Base-by-base conservation (phyloP, 37 sponge, comb jelly and placozoan species). In the Lycopodina hypogea region DNA sequence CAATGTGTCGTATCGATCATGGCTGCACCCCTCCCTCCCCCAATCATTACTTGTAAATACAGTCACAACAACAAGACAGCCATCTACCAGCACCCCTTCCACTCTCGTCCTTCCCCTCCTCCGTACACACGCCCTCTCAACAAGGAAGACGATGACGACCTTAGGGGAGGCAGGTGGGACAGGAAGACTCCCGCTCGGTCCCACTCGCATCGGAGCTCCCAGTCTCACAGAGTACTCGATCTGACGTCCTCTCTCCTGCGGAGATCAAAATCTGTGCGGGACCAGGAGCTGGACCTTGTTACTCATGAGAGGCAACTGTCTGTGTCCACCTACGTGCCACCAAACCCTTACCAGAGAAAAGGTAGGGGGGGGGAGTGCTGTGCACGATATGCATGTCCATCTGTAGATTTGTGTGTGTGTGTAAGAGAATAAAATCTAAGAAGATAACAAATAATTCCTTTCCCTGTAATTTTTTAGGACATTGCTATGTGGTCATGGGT, bases 31-130 rank as follows among this genome's bases (percentile, higher is more conserved):
- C n/a, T n/a, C n/a, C n/a, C n/a, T n/a, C n/a, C n/a, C n/a, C n/a
- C n/a, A n/a, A n/a, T n/a, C n/a, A 60, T 12, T 60, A 60, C 12
- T 60, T 60, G 29, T 60, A 12, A n/a, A 22, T 68, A 0, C 76
- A 92, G 92, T 72, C 92, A 92, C 63, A 78, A 83, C 84, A 92
- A 87, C 78, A 62, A 70, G 59, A 92, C 92, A 14, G 92, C 92
- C 14, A 87, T 87, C 78, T 92, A 92, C 66, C 90, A 89, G 55
- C 88, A 92, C 68, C 92, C 92, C 7, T 48, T 40, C 72, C 81
- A 87, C 78, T 9, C 60, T 40, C 58, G 69, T 3, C 83, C 87
- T 40, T 82, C 85, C 36, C 92, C 92, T 22, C 81, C 84, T 11
- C 73, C 74, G 70, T 50, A 83, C 71, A 72, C 58, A 34, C 82